Percentiles rank a stretch among this genome's conserved stretches.
Evolutionary conservation across 2,888 invertebrate genomes (phyloP).

Genomic region (Megalurothrips usitatus): DNA sequence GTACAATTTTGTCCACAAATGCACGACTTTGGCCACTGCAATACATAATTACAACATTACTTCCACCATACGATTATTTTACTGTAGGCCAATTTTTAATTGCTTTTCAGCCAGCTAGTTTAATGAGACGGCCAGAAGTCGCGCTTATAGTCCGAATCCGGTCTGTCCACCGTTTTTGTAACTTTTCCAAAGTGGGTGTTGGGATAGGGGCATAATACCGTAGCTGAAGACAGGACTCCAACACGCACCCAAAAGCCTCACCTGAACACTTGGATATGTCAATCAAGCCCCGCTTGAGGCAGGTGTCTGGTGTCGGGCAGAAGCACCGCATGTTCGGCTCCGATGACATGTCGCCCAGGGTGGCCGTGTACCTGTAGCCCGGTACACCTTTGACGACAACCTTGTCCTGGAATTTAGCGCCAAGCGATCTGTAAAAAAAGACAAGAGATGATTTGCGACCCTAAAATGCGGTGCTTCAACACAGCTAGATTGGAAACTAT

Average conservation of each 20-base stretch:
- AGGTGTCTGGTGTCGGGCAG: constrained; percentile 59
- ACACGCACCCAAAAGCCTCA: constrained; percentile 33
- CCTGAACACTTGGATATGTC: constrained; percentile 54
- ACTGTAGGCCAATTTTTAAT: too few relatives aligned
- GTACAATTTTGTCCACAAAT: too few relatives aligned
- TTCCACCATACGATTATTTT: too few relatives aligned
- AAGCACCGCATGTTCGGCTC: constrained; percentile 54
- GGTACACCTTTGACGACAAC: constrained; percentile 63
- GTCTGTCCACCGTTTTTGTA: too few relatives aligned
- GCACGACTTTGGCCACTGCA: too few relatives aligned
- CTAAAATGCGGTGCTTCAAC: neutral
- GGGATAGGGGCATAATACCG: constrained; percentile 44
- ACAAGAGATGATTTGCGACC: neutral
- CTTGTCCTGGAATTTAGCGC: constrained; percentile 57
- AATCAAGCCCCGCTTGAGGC: constrained; percentile 67
- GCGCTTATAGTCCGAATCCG: too few relatives aligned
- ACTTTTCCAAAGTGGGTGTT: too few relatives aligned
- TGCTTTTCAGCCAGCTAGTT: too few relatives aligned
- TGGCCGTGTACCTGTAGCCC: constrained; percentile 61
- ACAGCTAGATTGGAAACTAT: too few relatives aligned
- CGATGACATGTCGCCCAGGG: constrained; percentile 64
- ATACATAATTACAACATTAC: too few relatives aligned
- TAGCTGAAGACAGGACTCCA: too few relatives aligned
- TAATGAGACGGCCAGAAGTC: too few relatives aligned
- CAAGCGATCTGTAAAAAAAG: constrained; percentile 53